phyloP scores from a whole-genome alignment of 1,140 invertebrate species.

The Drosophila hydei region DNA sequence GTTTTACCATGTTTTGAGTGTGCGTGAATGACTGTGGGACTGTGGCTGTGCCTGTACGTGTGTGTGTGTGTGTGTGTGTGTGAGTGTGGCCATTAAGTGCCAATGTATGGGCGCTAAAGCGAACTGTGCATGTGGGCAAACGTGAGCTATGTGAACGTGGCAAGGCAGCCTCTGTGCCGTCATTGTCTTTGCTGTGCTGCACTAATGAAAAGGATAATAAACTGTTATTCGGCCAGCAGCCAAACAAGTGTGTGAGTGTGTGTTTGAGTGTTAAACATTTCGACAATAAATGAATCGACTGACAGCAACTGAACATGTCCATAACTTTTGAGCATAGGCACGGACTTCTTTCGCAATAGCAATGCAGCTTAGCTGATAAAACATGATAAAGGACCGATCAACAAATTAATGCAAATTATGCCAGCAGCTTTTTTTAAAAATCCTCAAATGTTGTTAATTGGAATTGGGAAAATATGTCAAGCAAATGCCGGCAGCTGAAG shows the following conservation, averaged over 20 bases:
- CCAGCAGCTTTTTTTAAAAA: too few relatives aligned
- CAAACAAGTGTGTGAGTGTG: slow-evolving; percentile 1
- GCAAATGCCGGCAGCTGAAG: too few relatives aligned
- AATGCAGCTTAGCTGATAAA: background rate
- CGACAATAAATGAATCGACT: slow-evolving; percentile 22
- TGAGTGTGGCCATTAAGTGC: slow-evolving; percentile 61
- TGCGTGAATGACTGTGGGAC: slow-evolving; percentile 14
- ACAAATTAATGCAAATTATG: background rate
- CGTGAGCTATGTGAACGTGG: slow-evolving; percentile 6
- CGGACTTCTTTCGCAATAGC: background rate
- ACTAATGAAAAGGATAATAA: slow-evolving; percentile 73
- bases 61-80: slow-evolving; percentile 13
- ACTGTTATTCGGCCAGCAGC: slow-evolving; percentile 38
- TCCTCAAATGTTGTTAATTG: background rate
- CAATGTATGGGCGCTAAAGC: slow-evolving; percentile 61
- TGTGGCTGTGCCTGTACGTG: slow-evolving; percentile 1
- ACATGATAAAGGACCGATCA: too few relatives aligned
- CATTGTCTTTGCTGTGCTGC: slow-evolving; percentile 32
- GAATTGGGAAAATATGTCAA: background rate
- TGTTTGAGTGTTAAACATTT: slow-evolving; percentile 10
- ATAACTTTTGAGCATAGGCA: slow-evolving; percentile 5
- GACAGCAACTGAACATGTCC: slow-evolving; percentile 13
- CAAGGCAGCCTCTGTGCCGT: slow-evolving; percentile 24
- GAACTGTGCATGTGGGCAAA: slow-evolving; percentile 5
- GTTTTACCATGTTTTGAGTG: slow-evolving; percentile 61